These are phyloP conservation scores for Prenolepis imparis DNA, from an alignment of 2,888 invertebrate species.

Conservation along the genomic window DNA sequence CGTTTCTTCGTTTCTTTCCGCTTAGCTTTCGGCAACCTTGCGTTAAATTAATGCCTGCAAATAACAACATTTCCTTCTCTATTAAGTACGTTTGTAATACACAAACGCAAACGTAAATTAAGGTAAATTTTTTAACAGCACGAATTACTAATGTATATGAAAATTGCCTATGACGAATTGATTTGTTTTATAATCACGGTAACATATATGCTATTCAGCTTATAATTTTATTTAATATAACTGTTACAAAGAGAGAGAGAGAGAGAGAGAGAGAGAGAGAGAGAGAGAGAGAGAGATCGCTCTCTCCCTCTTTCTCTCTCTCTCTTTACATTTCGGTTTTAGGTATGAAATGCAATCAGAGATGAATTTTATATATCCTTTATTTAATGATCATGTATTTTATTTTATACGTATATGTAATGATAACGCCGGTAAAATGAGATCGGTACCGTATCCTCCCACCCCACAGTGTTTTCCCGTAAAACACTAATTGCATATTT, in stretches of 20 bases:
- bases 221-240: constrained; percentile 50
- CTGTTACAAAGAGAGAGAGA: constrained; percentile 15
- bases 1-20: background rate
- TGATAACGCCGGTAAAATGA: constrained; percentile 56
- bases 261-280: background rate
- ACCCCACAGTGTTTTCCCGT: constrained; percentile 46
- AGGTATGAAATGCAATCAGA: constrained; percentile 55
- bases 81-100: background rate
- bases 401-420: constrained; percentile 53
- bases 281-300: too few relatives aligned
- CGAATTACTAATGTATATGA: constrained; percentile 42
- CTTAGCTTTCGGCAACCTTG: constrained; percentile 5
- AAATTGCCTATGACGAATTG: constrained; percentile 47
- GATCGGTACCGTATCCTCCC: constrained; percentile 49
- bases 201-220: constrained; percentile 31
- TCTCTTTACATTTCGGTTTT: constrained; percentile 35
- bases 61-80: constrained; percentile 16
- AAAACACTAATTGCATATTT: constrained; percentile 58
- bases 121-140: constrained; percentile 32
- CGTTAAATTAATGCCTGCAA: constrained; percentile 28
- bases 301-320: background rate
- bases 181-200: constrained; percentile 36
- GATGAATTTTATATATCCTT: constrained; percentile 54
- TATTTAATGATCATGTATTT: constrained; percentile 56
- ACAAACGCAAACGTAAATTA: constrained; percentile 29